Base-by-base conservation (phyloP, 2,888 invertebrate species). In the Timema cristinae region DNA sequence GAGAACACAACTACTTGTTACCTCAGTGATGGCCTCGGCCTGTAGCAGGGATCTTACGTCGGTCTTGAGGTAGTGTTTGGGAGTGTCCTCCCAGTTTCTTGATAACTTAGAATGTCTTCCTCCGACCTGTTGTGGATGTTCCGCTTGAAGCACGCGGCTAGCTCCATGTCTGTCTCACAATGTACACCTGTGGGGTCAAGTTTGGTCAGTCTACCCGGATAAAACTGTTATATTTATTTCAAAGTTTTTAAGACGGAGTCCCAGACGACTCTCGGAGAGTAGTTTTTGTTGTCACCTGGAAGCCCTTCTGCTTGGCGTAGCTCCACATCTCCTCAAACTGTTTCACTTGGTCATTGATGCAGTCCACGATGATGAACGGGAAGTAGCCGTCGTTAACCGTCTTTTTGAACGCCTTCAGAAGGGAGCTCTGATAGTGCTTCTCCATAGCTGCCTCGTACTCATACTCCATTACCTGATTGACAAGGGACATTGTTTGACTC, bases 331-430 rank as follows among this genome's bases (percentile, higher is more conserved):
- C 94, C 72, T 93, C 93, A 80, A 94, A 94, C 78, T 91, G 88
- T 75, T 88, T 88, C 16, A 92, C 85, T 79, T 91, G 91, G 75
- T 93, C 91, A 82, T 97, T 96, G 56, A 94, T 89, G 78, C 94
- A 93, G 82, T 98, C 98, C 63, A 94, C 90, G 80, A 98, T 94
- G 77, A 98, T 91, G 81, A 98, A 96, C 73, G 92, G 89, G 82
- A 96, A 97, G 81, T 92, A 94, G 73, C 94, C 93, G 82, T 97
- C 95, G 9, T 91, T 91, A 5, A 97, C 85, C 49, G 92, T 94
- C 83, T 96, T 94, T 81, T 93, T 95, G 81, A 95, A 96, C 11
- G 95, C 91, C 84, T 95, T 94, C 73, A 93, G 86, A 74, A 98
- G 85, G 70, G 93, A 95, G 75, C 86, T 87, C 77, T 92, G 83